A percentile compares a stretch with the other conserved stretches of the same genome.
These are phyloP conservation scores for Oedothorax gibbosus DNA, from an alignment of 1,140 invertebrate genomes.

Conservation along the genomic window DNA sequence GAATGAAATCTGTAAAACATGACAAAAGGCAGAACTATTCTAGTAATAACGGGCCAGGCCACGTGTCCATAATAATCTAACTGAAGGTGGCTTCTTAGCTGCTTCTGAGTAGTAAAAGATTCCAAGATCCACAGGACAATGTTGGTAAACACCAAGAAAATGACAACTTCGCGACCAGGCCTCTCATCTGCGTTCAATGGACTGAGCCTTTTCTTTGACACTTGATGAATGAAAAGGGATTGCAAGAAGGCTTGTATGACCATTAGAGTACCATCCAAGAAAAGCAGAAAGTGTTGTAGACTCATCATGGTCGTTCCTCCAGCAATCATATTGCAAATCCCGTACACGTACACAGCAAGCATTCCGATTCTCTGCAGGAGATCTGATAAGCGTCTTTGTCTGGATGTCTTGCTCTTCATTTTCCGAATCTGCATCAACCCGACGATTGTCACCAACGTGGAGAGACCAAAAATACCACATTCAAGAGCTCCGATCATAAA, in stretches of 20 bases:
- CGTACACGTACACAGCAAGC: constrained; percentile 70
- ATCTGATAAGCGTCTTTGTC: constrained; percentile 20
- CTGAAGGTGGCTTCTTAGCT: constrained; percentile 73
- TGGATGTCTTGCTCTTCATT: constrained; percentile 63
- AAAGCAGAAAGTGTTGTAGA: constrained; percentile 69
- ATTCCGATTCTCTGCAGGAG: constrained; percentile 70
- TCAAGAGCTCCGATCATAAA: constrained; percentile 67
- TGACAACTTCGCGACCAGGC: constrained; percentile 75
- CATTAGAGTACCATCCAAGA: constrained; percentile 71
- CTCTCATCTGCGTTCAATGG: constrained; percentile 57
- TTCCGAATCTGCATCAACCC: constrained; percentile 67
- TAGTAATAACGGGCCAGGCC: constrained; percentile 77
- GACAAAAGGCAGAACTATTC: constrained; percentile 76
- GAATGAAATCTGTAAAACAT: constrained; percentile 82
- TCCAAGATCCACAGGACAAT: constrained; percentile 78
- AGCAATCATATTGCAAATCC: constrained; percentile 73
- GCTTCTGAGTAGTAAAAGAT: constrained; percentile 77
- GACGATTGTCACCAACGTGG: constrained; percentile 70
- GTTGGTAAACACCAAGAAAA: constrained; percentile 78
- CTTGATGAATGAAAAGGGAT: constrained; percentile 62
- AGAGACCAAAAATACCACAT: constrained; percentile 67
- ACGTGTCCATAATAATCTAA: constrained; percentile 76
- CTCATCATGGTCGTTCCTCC: constrained; percentile 65
- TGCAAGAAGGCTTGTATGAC: constrained; percentile 71
- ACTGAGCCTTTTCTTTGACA: constrained; percentile 52